phyloP scores from a whole-genome alignment of 2,797 vertebrate genomes.

The Okamejei kenojei region DNA sequence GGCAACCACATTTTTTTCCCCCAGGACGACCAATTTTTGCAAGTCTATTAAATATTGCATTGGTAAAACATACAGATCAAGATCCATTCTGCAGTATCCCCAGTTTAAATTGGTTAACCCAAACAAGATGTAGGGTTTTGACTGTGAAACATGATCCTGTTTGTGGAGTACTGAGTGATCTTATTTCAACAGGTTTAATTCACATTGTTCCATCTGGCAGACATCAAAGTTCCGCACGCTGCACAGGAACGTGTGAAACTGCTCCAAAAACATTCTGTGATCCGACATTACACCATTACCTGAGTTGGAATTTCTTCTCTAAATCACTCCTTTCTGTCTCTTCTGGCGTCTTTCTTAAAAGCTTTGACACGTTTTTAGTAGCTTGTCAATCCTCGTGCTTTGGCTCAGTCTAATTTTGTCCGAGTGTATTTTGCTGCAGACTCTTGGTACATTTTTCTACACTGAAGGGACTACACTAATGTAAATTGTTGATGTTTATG shows the following conservation, averaged over 20 bases:
- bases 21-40: slow-evolving; percentile 6
- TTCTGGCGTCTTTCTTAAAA: not conserved
- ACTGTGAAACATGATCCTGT: not conserved
- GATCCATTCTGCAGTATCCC: not conserved
- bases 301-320: not conserved
- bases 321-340: not conserved
- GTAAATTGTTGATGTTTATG: not conserved
- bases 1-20: not conserved
- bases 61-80: not conserved
- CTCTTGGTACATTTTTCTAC: not conserved
- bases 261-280: not conserved
- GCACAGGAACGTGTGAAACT: not conserved
- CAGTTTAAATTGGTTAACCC: not conserved
- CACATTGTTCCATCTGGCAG: slow-evolving; percentile 1
- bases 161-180: not conserved
- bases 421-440: not conserved
- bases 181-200: slow-evolving; percentile 21
- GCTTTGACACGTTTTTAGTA: not conserved
- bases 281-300: not conserved
- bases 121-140: slow-evolving; percentile 25
- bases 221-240: slow-evolving; percentile 8
- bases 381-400: not conserved
- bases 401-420: not conserved
- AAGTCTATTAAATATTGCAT: not conserved
- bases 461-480: not conserved